A percentile compares a stretch with the other conserved stretches of the same genome.
phyloP scores from a whole-genome alignment of 2,888 invertebrate genomes.

The Drosophila tripunctata region DNA sequence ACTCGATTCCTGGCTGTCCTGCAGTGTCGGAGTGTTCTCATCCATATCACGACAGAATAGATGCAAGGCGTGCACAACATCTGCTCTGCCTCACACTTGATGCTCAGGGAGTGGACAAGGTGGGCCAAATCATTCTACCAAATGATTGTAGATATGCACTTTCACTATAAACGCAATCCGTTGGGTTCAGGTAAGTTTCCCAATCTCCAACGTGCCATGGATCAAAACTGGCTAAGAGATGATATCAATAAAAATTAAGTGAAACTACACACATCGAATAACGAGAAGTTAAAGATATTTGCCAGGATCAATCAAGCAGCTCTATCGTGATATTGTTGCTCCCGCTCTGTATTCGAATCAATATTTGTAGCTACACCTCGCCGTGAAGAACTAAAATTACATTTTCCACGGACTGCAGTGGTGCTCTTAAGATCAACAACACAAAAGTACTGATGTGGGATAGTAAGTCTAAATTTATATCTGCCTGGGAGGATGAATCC shows the following conservation, averaged over 20 bases:
- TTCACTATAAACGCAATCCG: slow-evolving; percentile 89
- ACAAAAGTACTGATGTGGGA: slow-evolving; percentile 18
- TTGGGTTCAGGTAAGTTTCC: slow-evolving; percentile 74
- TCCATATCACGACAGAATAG: slow-evolving; percentile 89
- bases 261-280: slow-evolving; percentile 86
- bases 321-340: slow-evolving; percentile 93
- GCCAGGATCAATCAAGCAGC: slow-evolving; percentile 94
- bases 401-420: slow-evolving; percentile 91
- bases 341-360: slow-evolving; percentile 88
- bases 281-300: slow-evolving; percentile 90
- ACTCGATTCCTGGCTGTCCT: slow-evolving; percentile 97
- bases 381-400: slow-evolving; percentile 85
- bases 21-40: slow-evolving; percentile 87
- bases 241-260: slow-evolving; percentile 85
- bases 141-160: slow-evolving; percentile 92
- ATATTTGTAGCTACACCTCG: slow-evolving; percentile 94
- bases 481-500: slow-evolving; percentile 90
- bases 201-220: slow-evolving; percentile 69
- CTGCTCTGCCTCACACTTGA: slow-evolving; percentile 93
- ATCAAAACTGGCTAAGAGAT: slow-evolving; percentile 67
- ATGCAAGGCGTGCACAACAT: slow-evolving; percentile 93
- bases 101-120: slow-evolving; percentile 87
- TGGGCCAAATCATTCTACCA: slow-evolving; percentile 91
- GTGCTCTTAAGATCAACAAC: slow-evolving; percentile 85
- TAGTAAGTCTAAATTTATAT: slow-evolving; percentile 87